A percentile compares a stretch with the other conserved stretches of the same genome.
These are phyloP conservation scores for Zhuqinia jingwanae DNA, from an alignment of 2,888 invertebrate genomes.

Conservation along the genomic window DNA sequence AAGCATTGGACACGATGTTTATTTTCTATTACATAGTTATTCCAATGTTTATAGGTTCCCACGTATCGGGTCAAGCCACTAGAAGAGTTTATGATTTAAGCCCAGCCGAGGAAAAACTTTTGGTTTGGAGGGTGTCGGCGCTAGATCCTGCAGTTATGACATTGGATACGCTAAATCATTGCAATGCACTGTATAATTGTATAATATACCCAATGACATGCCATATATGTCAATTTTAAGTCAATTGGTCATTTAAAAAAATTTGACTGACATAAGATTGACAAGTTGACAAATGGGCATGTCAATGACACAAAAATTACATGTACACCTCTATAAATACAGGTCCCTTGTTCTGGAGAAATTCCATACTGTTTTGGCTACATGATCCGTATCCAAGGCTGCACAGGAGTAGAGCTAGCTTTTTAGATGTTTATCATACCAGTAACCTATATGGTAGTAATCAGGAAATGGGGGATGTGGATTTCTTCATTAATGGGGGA, in stretches of 20 bases:
- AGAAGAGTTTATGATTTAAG: not conserved
- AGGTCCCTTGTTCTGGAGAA: conserved; percentile 2
- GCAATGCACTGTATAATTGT: too few species aligned
- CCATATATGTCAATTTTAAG: too few species aligned
- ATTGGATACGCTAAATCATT: too few species aligned
- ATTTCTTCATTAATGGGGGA: conserved; percentile 35
- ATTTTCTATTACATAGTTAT: too few species aligned
- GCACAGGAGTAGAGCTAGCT: not conserved
- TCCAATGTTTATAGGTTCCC: too few species aligned
- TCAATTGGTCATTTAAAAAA: too few species aligned
- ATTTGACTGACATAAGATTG: too few species aligned
- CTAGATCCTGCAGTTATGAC: conserved; percentile 41
- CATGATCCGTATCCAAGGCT: not conserved
- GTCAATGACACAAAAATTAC: too few species aligned
- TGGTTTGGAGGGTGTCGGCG: not conserved
- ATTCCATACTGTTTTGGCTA: not conserved
- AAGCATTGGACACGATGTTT: too few species aligned
- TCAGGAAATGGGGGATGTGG: conserved; percentile 23
- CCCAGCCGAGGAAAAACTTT: not conserved
- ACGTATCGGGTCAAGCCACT: conserved; percentile 3
- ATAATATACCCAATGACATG: too few species aligned
- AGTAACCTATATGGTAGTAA: not conserved
- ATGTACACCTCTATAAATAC: too few species aligned
- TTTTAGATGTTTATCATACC: conserved; percentile 7
- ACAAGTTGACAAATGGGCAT: too few species aligned